These are phyloP conservation scores for Tineola bisselliella DNA, from an alignment of 2,888 invertebrate genomes.

Conservation along the genomic window DNA sequence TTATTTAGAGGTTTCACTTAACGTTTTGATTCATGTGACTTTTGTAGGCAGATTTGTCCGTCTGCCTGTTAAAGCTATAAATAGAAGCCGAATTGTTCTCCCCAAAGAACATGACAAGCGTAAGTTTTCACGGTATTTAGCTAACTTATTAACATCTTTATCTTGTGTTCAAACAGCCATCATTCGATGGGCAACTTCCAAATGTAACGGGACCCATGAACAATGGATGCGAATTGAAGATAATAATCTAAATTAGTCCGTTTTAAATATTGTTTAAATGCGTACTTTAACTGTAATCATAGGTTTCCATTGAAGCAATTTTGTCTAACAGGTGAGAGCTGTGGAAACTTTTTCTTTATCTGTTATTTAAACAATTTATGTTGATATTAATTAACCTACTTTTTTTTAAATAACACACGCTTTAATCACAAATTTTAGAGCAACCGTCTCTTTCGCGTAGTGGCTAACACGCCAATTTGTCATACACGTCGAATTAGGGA, in stretches of 20 bases:
- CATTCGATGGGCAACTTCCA: not conserved
- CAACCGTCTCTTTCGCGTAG: too few relatives aligned
- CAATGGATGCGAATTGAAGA: conserved; percentile 30
- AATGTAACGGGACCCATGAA: conserved; percentile 17
- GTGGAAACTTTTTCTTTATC: not conserved
- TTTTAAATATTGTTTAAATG: conserved; percentile 32
- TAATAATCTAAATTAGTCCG: conserved; percentile 36
- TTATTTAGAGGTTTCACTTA: too few relatives aligned
- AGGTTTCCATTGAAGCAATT: conserved; percentile 15
- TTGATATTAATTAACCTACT: not conserved
- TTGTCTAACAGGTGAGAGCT: conserved; percentile 16
- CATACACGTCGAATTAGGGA: too few relatives aligned
- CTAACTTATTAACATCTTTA: conserved; percentile 9
- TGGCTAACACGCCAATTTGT: too few relatives aligned
- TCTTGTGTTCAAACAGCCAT: conserved; percentile 10
- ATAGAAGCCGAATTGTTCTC: not conserved
- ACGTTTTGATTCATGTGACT: too few relatives aligned
- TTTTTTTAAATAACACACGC: not conserved
- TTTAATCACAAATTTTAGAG: too few relatives aligned
- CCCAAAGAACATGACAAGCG: conserved; percentile 7
- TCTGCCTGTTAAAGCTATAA: too few relatives aligned
- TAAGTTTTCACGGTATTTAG: conserved; percentile 11
- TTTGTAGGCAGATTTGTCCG: too few relatives aligned
- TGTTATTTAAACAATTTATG: not conserved
- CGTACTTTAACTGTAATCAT: conserved; percentile 21